A percentile compares a stretch with the other conserved stretches of the same genome.
Evolutionary conservation across 2,113 vertebrate genomes (phyloP).

Genomic region (Machaerirhynchus nigripectus): DNA sequence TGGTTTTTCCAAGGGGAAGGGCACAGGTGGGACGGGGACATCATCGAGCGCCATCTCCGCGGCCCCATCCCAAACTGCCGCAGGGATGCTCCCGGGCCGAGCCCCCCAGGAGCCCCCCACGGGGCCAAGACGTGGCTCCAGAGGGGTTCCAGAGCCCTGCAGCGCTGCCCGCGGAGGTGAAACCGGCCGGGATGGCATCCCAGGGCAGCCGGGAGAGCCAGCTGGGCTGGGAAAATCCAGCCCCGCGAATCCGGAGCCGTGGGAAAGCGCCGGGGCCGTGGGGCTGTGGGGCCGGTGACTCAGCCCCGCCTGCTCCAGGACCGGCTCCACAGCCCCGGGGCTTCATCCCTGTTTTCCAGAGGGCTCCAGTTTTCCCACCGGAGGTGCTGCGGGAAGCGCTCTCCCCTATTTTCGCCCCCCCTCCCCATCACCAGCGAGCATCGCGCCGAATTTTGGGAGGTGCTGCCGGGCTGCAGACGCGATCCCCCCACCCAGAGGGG

Average conservation of each 20-base stretch:
- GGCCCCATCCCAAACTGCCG: rapidly evolving
- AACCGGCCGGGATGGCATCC: background rate
- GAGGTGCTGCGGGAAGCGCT: rapidly evolving
- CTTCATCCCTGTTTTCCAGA: background rate
- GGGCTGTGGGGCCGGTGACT: background rate
- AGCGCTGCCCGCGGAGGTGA: background rate
- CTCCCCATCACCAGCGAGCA: rapidly evolving
- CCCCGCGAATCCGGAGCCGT: background rate
- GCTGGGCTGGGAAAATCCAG: background rate
- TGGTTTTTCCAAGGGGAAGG: background rate
- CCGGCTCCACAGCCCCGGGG: rapidly evolving
- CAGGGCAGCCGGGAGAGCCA: background rate
- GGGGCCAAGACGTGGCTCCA: rapidly evolving
- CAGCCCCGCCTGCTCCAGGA: background rate
- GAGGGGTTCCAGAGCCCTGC: background rate
- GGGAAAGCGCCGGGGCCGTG: background rate
- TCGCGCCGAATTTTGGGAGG: rapidly evolving
- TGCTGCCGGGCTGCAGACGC: rapidly evolving
- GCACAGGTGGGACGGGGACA: background rate
- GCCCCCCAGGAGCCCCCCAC: rapidly evolving
- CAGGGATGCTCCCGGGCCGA: rapidly evolving
- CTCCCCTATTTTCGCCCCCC: background rate
- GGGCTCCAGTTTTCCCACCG: background rate
- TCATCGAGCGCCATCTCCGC: rapidly evolving
- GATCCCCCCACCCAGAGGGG: background rate